Evolutionary conservation across 2,888 invertebrate genomes (phyloP).

Genomic region (Brenthis hecate): DNA sequence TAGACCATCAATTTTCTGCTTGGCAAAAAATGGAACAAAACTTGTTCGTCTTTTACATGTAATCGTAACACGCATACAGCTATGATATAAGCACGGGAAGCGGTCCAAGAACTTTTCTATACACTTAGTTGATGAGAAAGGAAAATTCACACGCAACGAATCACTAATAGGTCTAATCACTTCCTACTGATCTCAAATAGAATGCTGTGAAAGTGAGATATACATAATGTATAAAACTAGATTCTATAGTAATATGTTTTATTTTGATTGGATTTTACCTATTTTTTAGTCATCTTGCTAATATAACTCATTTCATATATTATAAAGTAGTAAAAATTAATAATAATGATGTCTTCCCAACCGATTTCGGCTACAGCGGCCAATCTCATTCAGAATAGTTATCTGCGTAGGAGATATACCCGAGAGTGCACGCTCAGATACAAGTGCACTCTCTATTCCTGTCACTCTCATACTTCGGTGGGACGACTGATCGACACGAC

Average conservation of each 20-base stretch:
- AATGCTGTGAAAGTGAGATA: slow-evolving; percentile 24
- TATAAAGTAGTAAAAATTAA: too few species aligned
- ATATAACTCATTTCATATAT: too few species aligned
- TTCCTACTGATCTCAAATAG: slow-evolving; percentile 45
- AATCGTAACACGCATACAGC: slow-evolving; percentile 8
- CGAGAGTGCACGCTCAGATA: too few species aligned
- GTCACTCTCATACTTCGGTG: too few species aligned
- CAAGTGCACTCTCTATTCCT: too few species aligned
- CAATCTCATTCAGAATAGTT: too few species aligned
- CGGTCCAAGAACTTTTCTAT: slow-evolving; percentile 30
- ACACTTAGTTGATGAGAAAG: slow-evolving; percentile 34
- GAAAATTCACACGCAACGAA: slow-evolving; percentile 40
- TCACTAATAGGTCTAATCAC: slow-evolving; percentile 49
- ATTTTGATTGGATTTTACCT: not conserved
- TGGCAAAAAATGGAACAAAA: too few species aligned
- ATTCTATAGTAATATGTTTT: not conserved
- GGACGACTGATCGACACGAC: too few species aligned
- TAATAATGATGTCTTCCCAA: too few species aligned
- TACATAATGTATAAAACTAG: not conserved
- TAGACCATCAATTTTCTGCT: too few species aligned
- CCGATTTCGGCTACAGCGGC: too few species aligned
- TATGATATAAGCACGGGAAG: slow-evolving; percentile 31
- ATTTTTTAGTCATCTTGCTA: not conserved
- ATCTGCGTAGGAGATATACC: too few species aligned
- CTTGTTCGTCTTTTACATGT: not conserved